A percentile compares a stretch with the other conserved stretches of the same genome.
phyloP scores from a whole-genome alignment of 2,888 invertebrate species.

The Dinocampus coccinellae region DNA sequence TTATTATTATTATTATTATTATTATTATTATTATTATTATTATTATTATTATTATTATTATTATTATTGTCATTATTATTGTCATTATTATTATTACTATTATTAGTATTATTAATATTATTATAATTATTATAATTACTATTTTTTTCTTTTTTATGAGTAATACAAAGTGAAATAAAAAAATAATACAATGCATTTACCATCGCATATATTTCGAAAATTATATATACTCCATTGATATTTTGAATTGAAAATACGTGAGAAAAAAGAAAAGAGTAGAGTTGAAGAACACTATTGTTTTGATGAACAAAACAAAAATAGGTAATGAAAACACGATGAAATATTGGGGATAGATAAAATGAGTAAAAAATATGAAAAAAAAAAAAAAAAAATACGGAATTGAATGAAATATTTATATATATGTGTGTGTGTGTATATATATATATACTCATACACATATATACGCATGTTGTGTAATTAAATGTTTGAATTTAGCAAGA shows the following conservation, averaged over 20 bases:
- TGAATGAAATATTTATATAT: constrained; percentile 1
- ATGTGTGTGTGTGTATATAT: too few species aligned
- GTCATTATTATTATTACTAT: too few species aligned
- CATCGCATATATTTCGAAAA: not conserved
- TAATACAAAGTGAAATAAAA: not conserved
- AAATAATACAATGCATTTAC: not conserved
- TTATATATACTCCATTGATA: too few species aligned
- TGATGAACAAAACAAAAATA: too few species aligned
- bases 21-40: constrained; percentile 48
- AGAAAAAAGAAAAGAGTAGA: too few species aligned
- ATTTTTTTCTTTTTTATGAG: too few species aligned
- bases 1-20: constrained; percentile 51
- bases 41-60: constrained; percentile 44
- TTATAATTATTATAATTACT: too few species aligned
- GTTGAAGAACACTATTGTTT: too few species aligned
- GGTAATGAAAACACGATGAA: too few species aligned
- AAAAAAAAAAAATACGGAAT: not conserved
- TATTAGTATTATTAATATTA: too few species aligned
- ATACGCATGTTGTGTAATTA: constrained; percentile 1
- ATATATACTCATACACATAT: constrained; percentile 5
- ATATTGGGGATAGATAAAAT: not conserved
- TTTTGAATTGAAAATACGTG: too few species aligned
- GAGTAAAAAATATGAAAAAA: not conserved
- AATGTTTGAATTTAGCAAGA: constrained; percentile 3
- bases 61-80: too few species aligned